Base-by-base conservation (phyloP, 1,140 invertebrate genomes). In the Hyphantria cunea region DNA sequence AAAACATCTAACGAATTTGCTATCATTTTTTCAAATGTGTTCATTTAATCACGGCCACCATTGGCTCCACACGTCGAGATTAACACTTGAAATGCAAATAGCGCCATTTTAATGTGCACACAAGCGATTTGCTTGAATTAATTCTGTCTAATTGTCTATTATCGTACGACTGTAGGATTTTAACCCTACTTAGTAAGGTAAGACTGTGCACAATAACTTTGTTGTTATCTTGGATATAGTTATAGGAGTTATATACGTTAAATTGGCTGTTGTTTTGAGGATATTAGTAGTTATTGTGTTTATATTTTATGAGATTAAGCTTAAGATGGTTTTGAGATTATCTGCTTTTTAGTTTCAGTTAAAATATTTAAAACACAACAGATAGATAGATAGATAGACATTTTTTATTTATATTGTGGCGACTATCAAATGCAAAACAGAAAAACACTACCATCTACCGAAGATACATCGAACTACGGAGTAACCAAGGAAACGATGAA, bases 61-160 rank as follows among this genome's bases (percentile, higher is more conserved):
- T 61, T 61, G 49, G 31, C 44, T 45, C 45, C 37, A 58, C 45
- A 45, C 49, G 31, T 51, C 59, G 49, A 37, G 50, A 61, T 61
- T 52, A 61, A 52, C 59, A 61, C 59, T 61, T 61, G 49, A 61
- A 61, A 61, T 61, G 59, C 59, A 61, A 61, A 61, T 61, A 45
- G 42, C 39, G 15, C 49, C 49, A 52, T 31, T 44, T 61, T 50
- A n/a, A 52, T 42, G 31, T 61, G 52, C 59, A 61, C 50, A 52
- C 41, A 39, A 41, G 32, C 59, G 59, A 58, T 48, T 49, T 31
- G 48, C 32, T n/a, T 7, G 49, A 52, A 61, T 61, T 61, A 61
- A 61, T 52, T 52, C 34, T 13, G 39, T 61, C 59, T 61, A 61
- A 61, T 52, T 52, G 33, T 37, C 39, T 49, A 61, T 52, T 44